Evolutionary conservation across 2,888 invertebrate genomes (phyloP), one percentile per base, ranked within the genome.

Genomic region (Orthonychiurus folsomi): DNA sequence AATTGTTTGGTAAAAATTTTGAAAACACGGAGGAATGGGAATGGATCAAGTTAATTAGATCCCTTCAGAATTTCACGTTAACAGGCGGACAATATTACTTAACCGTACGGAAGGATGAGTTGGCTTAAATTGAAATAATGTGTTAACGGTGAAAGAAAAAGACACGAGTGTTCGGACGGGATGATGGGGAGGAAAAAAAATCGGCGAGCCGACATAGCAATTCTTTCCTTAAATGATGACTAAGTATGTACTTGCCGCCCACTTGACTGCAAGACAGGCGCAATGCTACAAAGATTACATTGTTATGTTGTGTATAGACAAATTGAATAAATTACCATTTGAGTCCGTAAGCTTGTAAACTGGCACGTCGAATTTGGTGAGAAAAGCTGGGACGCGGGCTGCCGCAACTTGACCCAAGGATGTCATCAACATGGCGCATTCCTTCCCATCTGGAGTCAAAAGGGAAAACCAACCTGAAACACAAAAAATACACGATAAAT

Each of bases 301-400:
- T 15, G 57, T 47, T 28, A 2, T n/a, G 26, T 23, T 53, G 21
- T 18, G n/a, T 3, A 37, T 61, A 47, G 21, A 48, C 59, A 59
- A 62, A 68, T 63, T 69, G 67, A n/a, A n/a, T n/a, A n/a, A n/a
- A n/a, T n/a, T n/a, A n/a, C 72, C 74, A 62, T 72, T 73, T 15
- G 71, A 66, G 62, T 74, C 74, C 66, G 74, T 76, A 56, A 76
- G 75, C 52, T 73, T 76, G 74, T 85, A 85, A 27, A 84, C 84
- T 47, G 82, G 81, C 62, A 85, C 80, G 56, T 84, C 83, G 60
- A 84, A 79, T 53, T 84, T 81, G 3, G 84, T 83, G 63, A 85
- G 81, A 74, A 85, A 84, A 71, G 84, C 84, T 75, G 83, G 83
- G 65, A 87, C 86, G 67, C 86, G 81, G 73, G 86, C 85, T 54